Evolutionary conservation across 2,797 vertebrate genomes (phyloP).

Genomic region (Lateolabrax maculatus): DNA sequence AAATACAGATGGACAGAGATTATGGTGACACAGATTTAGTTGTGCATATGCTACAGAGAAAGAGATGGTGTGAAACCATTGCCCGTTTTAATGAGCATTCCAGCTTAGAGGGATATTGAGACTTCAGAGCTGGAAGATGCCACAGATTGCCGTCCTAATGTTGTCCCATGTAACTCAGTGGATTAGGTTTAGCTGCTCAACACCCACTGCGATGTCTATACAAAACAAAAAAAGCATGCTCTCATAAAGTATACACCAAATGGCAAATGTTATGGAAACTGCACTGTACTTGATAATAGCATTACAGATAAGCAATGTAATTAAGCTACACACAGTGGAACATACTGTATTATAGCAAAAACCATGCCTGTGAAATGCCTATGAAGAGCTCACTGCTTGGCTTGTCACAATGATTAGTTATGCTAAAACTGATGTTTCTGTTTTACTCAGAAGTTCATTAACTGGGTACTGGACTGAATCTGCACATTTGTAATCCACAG

Average conservation of each 20-base stretch:
- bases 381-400: conserved; percentile 55
- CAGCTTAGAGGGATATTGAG: conserved; percentile 70
- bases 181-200: conserved; percentile 64
- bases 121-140: conserved; percentile 66
- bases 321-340: conserved; percentile 64
- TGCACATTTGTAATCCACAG: conserved; percentile 23
- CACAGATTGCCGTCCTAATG: conserved; percentile 69
- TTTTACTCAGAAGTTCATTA: conserved; percentile 56
- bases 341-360: conserved; percentile 48
- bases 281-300: conserved; percentile 63
- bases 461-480: conserved; percentile 35
- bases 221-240: conserved; percentile 33
- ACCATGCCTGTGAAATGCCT: conserved; percentile 49
- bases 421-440: conserved; percentile 60
- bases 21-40: conserved; percentile 65
- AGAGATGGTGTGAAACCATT: conserved; percentile 52
- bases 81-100: conserved; percentile 69
- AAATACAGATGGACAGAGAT: conserved; percentile 69
- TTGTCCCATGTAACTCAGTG: conserved; percentile 59
- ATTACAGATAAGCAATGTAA: conserved; percentile 74
- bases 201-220: conserved; percentile 51
- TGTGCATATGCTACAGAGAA: conserved; percentile 63
- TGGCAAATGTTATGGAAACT: conserved; percentile 65
- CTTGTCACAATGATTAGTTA: conserved; percentile 74
- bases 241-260: conserved; percentile 55